Percentiles rank a stretch among this genome's conserved stretches.
Evolutionary conservation across 2,888 invertebrate genomes (phyloP).

Genomic region (Habrosyne pyritoides): DNA sequence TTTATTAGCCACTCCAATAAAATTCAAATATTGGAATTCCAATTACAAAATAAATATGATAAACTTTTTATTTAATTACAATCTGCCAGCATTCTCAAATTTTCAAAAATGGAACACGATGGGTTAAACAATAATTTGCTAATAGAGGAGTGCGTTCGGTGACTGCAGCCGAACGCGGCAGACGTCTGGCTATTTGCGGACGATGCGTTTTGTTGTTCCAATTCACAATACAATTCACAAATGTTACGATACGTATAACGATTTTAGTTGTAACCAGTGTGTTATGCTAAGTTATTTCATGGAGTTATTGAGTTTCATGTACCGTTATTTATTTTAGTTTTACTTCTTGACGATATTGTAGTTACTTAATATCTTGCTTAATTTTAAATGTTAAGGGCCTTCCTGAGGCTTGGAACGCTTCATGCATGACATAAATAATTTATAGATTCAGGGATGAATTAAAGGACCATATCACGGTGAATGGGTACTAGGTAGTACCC

Average conservation of each 20-base stretch:
- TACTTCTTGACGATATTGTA: too few relatives aligned
- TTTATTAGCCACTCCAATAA: not conserved
- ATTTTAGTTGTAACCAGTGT: constrained; percentile 7
- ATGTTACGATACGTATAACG: constrained; percentile 33
- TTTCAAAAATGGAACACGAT: constrained; percentile 22
- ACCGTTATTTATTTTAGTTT: too few relatives aligned
- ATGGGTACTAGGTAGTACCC: too few relatives aligned
- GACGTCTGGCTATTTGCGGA: constrained; percentile 60
- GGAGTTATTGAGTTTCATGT: too few relatives aligned
- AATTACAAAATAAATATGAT: not conserved
- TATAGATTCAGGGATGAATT: too few relatives aligned
- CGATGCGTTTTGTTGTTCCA: constrained; percentile 59
- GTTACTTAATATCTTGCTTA: too few relatives aligned
- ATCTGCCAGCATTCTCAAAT: not conserved
- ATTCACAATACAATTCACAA: constrained; percentile 54
- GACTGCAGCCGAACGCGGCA: constrained; percentile 48
- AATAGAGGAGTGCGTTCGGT: constrained; percentile 27
- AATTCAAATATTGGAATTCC: not conserved
- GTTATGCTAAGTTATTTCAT: not conserved
- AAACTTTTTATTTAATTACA: not conserved
- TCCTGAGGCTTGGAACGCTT: too few relatives aligned
- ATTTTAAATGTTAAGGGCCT: too few relatives aligned
- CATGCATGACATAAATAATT: too few relatives aligned
- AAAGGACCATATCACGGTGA: too few relatives aligned
- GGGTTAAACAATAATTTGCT: constrained; percentile 12